Evolutionary conservation across 2,888 invertebrate genomes (phyloP).

Genomic region (Andrena praecox): DNA sequence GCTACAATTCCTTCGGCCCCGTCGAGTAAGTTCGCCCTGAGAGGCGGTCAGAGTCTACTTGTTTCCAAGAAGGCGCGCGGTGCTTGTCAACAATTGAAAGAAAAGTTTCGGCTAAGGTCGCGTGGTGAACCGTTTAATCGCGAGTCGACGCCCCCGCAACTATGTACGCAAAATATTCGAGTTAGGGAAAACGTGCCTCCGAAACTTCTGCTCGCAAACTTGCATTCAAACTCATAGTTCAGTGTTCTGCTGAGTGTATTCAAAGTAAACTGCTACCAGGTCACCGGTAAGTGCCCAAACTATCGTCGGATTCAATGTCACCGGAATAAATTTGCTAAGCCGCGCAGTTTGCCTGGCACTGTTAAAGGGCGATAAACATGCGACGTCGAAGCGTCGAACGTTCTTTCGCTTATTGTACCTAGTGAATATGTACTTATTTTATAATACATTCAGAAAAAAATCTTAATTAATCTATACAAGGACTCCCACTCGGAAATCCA

Average conservation of each 20-base stretch:
- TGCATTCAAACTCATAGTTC: slow-evolving; percentile 61
- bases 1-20: slow-evolving; percentile 74
- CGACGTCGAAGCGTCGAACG: background rate
- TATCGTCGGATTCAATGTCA: slow-evolving; percentile 59
- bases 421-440: too few species aligned
- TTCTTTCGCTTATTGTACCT: background rate
- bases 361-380: background rate
- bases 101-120: slow-evolving; percentile 58
- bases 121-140: slow-evolving; percentile 61
- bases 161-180: slow-evolving; percentile 56
- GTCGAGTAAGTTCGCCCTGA: slow-evolving; percentile 73
- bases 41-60: slow-evolving; percentile 62
- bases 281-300: slow-evolving; percentile 55
- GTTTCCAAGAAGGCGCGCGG: slow-evolving; percentile 46
- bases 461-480: too few species aligned
- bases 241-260: slow-evolving; percentile 58
- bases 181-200: slow-evolving; percentile 50
- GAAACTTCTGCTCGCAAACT: slow-evolving; percentile 58
- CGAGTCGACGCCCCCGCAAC: slow-evolving; percentile 44
- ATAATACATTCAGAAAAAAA: too few species aligned
- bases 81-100: slow-evolving; percentile 56
- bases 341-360: slow-evolving; percentile 19
- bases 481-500: too few species aligned
- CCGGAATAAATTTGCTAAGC: slow-evolving; percentile 46
- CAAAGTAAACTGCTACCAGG: slow-evolving; percentile 64